These are phyloP conservation scores for Masticophis lateralis DNA, from an alignment of 2,797 vertebrate species.

Conservation along the genomic window DNA sequence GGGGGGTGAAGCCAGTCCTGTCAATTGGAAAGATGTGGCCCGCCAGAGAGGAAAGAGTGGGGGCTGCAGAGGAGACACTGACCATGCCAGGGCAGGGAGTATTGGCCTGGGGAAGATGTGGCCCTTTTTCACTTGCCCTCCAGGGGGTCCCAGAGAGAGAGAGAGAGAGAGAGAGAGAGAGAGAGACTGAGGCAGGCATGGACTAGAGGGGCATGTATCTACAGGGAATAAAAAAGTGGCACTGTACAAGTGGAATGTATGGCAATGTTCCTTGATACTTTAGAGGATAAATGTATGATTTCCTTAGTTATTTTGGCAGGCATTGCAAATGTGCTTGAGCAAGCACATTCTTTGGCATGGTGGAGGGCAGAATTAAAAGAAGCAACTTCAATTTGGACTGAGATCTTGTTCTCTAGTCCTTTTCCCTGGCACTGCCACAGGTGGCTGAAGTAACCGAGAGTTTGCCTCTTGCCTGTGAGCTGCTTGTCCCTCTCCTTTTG, in stretches of 20 bases:
- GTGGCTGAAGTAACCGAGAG: neutral
- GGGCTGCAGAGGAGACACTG: conserved; percentile 66
- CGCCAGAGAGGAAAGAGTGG: conserved; percentile 66
- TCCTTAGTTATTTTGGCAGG: neutral
- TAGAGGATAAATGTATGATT: conserved; percentile 40
- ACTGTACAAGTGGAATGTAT: conserved; percentile 48
- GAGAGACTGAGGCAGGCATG: conserved; percentile 46
- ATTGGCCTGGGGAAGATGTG: conserved; percentile 47
- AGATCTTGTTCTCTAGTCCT: neutral
- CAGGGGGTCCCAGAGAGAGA: conserved; percentile 62
- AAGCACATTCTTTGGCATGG: neutral
- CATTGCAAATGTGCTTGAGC: neutral
- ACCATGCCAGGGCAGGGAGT: conserved; percentile 60
- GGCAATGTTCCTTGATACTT: conserved; percentile 55
- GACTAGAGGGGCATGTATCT: conserved; percentile 46
- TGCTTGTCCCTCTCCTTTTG: conserved; percentile 35
- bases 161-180: conserved; percentile 36
- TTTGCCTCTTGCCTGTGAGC: conserved; percentile 12
- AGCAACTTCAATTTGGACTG: neutral
- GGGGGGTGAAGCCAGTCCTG: conserved; percentile 67
- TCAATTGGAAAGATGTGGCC: conserved; percentile 61
- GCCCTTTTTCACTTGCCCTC: conserved; percentile 48
- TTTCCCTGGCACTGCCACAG: neutral
- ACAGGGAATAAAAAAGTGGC: conserved; percentile 29
- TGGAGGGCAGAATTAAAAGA: neutral